Evolutionary conservation across 2,113 vertebrate species (phyloP), one percentile per base, ranked within the genome.

Genomic region (Pandion haliaetus): DNA sequence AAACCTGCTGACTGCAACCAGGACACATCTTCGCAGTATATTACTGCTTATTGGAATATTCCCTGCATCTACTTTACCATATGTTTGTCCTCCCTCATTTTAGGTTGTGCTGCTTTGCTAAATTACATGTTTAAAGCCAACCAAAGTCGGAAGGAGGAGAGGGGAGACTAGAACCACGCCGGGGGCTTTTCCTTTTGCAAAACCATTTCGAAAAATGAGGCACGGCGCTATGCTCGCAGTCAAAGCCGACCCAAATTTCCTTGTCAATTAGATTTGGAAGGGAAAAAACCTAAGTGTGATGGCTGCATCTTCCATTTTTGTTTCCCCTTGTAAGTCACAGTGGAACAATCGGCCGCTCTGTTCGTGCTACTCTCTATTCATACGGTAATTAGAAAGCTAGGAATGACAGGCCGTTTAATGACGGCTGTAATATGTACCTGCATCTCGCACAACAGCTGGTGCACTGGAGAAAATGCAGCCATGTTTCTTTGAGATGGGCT

Each of bases 351-450:
- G 63, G 38, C 16, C 6, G 67, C 52, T 78, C 65, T 61, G 79
- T 71, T 85, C 63, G 23, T 49, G 77, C 83, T 44, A 8, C 78
- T 83, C 82, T 65, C 81, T 83, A 42, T 90, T 93, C 85, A 40
- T 65, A 44, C 57, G 72, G 74, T 88, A 97, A 97, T 97, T 90
- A 95, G 95, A 36, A 82, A 93, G 94, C 93, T 32, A 4, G 87
- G 92, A 85, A 89, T 89, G 90, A 92, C 81, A 59, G 90, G 44
- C 78, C 89, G 95, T 86, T 97, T 95, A 95, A 94, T 74, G 87
- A 93, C 50, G 85, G 95, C 78, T 90, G 85, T 54, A 92, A 95
- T 88, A 20, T 52, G 80, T 88, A 91, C 90, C 96, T 90, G 95
- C 89, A 44, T 71, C 76, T 47, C 86, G 61, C 90, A 61, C 78